Evolutionary conservation across 2,888 invertebrate species (phyloP).

Genomic region (Phengaris alcon): DNA sequence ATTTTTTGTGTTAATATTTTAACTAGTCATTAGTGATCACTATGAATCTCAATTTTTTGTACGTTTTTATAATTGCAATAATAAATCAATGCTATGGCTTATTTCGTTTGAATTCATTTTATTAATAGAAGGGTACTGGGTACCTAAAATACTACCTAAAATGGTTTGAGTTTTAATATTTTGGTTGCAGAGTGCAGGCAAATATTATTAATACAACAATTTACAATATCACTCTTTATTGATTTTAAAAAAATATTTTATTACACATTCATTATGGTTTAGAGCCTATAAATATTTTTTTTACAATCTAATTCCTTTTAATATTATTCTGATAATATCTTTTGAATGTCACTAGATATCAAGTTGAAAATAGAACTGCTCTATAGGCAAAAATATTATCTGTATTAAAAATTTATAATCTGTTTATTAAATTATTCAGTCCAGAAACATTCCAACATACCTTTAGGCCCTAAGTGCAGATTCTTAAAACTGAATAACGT

Average conservation of each 20-base stretch:
- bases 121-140: neutral
- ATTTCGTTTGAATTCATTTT: neutral
- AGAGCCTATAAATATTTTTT: conserved; percentile 63
- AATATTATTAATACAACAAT: conserved; percentile 20
- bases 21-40: conserved; percentile 23
- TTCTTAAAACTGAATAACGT: conserved; percentile 52
- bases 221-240: conserved; percentile 78
- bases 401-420: conserved; percentile 24
- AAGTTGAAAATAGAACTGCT: conserved; percentile 13
- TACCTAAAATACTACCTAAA: neutral
- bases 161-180: neutral
- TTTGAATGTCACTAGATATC: conserved; percentile 28
- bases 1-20: neutral
- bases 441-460: conserved; percentile 27
- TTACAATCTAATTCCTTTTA: conserved; percentile 49
- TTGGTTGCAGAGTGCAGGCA: neutral
- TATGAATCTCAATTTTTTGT: conserved; percentile 37
- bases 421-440: conserved; percentile 21
- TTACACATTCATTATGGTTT: conserved; percentile 74
- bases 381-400: conserved; percentile 29
- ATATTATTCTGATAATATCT: conserved; percentile 30
- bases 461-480: conserved; percentile 70
- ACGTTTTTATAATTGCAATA: conserved; percentile 25
- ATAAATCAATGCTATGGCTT: conserved; percentile 32
- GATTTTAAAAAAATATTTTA: conserved; percentile 79